Conservation (phyloP, 1,140 invertebrate genomes). For the Oncopeltus fasciatus region DNA sequence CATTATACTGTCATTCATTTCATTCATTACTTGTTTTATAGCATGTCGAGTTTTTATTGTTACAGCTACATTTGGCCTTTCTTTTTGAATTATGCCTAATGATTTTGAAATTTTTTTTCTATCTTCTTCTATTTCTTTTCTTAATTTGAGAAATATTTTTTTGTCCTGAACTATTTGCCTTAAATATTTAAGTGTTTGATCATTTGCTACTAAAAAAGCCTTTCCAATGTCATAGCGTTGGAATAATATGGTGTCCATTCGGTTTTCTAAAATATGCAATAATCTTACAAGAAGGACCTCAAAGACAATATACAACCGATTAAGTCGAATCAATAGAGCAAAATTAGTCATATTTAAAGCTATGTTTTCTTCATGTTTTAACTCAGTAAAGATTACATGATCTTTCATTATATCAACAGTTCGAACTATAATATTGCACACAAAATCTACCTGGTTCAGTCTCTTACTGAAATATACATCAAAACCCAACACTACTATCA, state of each 20-base stretch:
- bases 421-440: too few species aligned
- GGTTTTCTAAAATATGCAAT: background rate
- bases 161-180: background rate
- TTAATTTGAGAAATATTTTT: background rate
- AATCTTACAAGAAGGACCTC: too few species aligned
- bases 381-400: too few species aligned
- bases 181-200: background rate
- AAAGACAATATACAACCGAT: too few species aligned
- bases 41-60: constrained; percentile 9
- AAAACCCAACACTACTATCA: too few species aligned
- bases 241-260: background rate
- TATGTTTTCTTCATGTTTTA: too few species aligned
- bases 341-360: too few species aligned
- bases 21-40: constrained; percentile 3
- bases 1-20: constrained; percentile 4
- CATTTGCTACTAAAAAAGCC: background rate
- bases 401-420: too few species aligned
- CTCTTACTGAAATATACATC: too few species aligned
- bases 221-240: background rate
- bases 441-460: too few species aligned
- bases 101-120: background rate
- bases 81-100: background rate
- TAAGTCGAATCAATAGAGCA: too few species aligned
- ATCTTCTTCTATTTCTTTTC: background rate
- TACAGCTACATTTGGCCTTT: background rate